Percentiles rank a stretch among this genome's conserved stretches.
These are phyloP conservation scores for Cyanoramphus novaezelandiae DNA, from an alignment of 2,113 vertebrate species.

Conservation along the genomic window DNA sequence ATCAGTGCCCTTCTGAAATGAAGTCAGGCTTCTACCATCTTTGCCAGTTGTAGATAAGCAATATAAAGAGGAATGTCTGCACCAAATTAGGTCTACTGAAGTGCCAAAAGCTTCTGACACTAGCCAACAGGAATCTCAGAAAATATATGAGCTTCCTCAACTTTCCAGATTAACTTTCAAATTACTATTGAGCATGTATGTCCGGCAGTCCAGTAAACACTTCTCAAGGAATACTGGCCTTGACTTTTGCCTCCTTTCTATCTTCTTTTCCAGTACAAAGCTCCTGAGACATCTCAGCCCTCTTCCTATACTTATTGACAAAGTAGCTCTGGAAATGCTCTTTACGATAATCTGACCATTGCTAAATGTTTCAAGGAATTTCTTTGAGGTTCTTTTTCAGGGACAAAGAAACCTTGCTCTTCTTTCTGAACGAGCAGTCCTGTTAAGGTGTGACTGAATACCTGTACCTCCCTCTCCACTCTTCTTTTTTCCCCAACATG, in stretches of 20 bases:
- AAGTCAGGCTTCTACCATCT: background rate
- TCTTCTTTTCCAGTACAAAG: background rate
- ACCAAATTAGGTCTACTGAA: background rate
- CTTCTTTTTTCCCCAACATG: background rate
- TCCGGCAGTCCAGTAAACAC: background rate
- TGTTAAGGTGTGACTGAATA: background rate
- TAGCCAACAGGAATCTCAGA: background rate
- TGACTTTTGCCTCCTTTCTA: background rate
- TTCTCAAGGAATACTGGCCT: background rate
- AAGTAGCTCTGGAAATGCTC: background rate
- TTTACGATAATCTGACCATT: background rate
- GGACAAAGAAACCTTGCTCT: background rate
- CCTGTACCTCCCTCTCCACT: background rate
- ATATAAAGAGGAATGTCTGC: background rate
- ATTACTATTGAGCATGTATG: background rate
- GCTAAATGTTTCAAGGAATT: background rate
- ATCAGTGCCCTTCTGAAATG: background rate
- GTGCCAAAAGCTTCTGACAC: background rate
- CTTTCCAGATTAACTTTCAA: background rate
- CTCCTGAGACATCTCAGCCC: background rate
- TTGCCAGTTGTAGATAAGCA: background rate
- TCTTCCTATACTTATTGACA: background rate
- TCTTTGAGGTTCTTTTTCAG: background rate
- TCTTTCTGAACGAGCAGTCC: background rate
- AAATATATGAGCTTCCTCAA: background rate